phyloP scores from a whole-genome alignment of 2,113 vertebrate species.

The Morphnarchus princeps region DNA sequence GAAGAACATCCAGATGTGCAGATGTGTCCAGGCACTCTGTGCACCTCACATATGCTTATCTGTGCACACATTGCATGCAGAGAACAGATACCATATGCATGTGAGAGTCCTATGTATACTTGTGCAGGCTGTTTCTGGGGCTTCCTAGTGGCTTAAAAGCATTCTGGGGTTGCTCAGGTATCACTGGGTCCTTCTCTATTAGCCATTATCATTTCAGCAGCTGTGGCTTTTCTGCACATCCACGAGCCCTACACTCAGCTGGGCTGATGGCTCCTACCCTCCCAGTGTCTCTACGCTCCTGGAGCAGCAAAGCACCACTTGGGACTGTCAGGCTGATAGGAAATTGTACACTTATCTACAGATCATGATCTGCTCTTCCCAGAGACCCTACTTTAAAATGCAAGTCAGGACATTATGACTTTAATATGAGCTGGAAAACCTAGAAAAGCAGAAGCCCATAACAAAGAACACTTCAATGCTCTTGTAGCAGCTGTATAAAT shows the following conservation, averaged over 20 bases:
- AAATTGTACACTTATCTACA: background rate
- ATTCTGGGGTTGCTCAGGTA: background rate
- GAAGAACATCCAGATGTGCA: background rate
- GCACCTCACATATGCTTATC: background rate
- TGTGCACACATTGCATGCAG: background rate
- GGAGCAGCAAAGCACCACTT: background rate
- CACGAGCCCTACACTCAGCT: background rate
- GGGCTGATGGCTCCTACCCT: background rate
- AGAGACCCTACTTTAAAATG: background rate
- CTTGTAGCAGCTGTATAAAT: conserved; percentile 55
- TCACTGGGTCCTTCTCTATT: background rate
- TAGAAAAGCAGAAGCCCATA: conserved; percentile 59
- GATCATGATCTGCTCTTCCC: background rate
- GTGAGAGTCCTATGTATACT: background rate
- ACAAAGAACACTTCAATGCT: conserved; percentile 48
- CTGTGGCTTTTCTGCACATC: background rate
- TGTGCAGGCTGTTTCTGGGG: background rate
- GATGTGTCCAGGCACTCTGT: background rate
- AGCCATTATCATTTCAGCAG: background rate
- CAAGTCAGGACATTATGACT: conserved; percentile 64
- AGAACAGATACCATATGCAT: background rate
- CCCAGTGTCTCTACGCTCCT: background rate
- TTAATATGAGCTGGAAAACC: conserved; percentile 58
- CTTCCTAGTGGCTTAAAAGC: background rate
- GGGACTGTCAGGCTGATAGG: background rate